Conservation (phyloP, 2,113 vertebrate genomes). For the Micronycteris hirsuta region DNA sequence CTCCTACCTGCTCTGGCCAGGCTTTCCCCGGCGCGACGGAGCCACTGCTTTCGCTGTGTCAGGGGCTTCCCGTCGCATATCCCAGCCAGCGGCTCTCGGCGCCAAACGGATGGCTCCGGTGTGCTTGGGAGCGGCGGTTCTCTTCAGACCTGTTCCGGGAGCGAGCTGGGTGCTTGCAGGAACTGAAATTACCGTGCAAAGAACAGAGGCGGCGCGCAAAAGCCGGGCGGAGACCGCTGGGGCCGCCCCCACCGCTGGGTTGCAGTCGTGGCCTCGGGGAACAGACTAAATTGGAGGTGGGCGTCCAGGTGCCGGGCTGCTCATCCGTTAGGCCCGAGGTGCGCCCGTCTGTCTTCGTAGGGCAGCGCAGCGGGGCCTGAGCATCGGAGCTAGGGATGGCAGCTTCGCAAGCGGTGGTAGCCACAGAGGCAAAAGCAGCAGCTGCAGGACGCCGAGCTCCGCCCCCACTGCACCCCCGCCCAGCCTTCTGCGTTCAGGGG, state of each 20-base stretch:
- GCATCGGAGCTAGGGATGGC: background rate
- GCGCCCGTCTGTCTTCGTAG: background rate
- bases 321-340: background rate
- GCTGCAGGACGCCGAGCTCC: constrained; percentile 12
- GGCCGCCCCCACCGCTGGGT: background rate
- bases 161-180: background rate
- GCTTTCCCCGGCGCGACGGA: background rate
- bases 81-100: background rate
- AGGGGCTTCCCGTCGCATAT: constrained; percentile 1
- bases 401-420: background rate
- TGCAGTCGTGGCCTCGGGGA: background rate
- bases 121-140: background rate
- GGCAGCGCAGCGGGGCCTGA: background rate
- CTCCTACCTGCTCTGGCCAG: background rate
- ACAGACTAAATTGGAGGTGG: background rate
- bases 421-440: rapidly evolving
- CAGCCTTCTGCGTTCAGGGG: background rate
- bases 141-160: background rate
- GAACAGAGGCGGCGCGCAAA: constrained; percentile 37
- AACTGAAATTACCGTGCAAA: constrained; percentile 43
- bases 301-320: background rate
- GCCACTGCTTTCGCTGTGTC: background rate
- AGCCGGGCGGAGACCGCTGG: background rate
- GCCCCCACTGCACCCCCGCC: background rate
- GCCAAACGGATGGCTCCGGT: background rate